Evolutionary conservation across 2,888 invertebrate genomes (phyloP).

Genomic region (Zhuqinia jingwanae): DNA sequence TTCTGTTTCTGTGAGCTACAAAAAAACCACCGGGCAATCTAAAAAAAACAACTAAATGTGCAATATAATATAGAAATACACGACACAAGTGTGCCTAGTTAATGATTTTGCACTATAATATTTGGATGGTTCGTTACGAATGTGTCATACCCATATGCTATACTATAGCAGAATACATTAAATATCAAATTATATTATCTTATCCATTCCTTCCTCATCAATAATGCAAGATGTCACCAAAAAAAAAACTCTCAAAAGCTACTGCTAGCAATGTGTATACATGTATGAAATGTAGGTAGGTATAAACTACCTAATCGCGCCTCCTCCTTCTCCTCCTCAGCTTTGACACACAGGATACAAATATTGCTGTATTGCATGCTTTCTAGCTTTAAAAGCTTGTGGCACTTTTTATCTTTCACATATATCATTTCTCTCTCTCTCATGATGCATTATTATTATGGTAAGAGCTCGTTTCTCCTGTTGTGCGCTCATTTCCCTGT

Average conservation of each 20-base stretch:
- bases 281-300: no score
- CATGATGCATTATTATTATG: constrained; percentile 2
- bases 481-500: constrained; percentile 45
- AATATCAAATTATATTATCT: no score
- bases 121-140: background rate
- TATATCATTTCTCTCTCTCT: constrained; percentile 43
- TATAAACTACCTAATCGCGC: constrained; percentile 17
- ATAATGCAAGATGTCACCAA: constrained; percentile 52
- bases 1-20: no score
- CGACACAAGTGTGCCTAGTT: constrained; percentile 8
- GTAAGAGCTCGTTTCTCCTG: constrained; percentile 15
- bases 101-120: constrained; percentile 29
- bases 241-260: no score
- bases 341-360: background rate
- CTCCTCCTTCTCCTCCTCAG: background rate
- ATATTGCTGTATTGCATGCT: constrained; percentile 51
- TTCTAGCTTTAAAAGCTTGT: background rate
- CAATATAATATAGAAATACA: background rate
- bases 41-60: no score
- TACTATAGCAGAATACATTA: constrained; percentile 20
- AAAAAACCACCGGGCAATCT: constrained; percentile 21
- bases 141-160: constrained; percentile 26
- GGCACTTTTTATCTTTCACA: constrained; percentile 48
- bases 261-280: background rate
- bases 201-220: constrained; percentile 45